Evolutionary conservation across 2,797 vertebrate species (phyloP).

Genomic region (Nothura maculosa): DNA sequence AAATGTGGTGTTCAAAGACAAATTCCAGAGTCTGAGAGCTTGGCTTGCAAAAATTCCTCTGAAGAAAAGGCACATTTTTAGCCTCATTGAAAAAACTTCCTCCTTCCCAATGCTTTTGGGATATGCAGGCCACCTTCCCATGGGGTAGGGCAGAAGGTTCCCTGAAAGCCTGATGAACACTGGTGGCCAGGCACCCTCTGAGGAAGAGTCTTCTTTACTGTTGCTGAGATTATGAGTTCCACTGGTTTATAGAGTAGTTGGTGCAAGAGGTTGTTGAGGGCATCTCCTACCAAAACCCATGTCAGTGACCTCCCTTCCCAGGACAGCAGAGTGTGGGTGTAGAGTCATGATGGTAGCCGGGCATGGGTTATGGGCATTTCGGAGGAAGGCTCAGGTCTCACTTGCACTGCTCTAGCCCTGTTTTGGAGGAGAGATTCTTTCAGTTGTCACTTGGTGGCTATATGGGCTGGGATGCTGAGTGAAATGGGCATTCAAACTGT

Average conservation of each 20-base stretch:
- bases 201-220: not conserved
- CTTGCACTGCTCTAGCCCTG: too few relatives aligned
- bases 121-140: not conserved
- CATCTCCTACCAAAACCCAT: too few relatives aligned
- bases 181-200: not conserved
- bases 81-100: slow-evolving; percentile 3
- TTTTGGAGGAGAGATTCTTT: too few relatives aligned
- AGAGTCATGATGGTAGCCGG: too few relatives aligned
- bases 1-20: slow-evolving; percentile 51
- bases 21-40: slow-evolving; percentile 17
- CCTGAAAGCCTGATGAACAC: not conserved
- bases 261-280: not conserved
- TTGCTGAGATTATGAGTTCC: not conserved
- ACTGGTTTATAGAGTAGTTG: not conserved
- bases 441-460: too few relatives aligned
- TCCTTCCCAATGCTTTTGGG: slow-evolving; percentile 6
- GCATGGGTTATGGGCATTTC: too few relatives aligned
- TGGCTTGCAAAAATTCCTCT: slow-evolving; percentile 5
- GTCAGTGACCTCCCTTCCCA: too few relatives aligned
- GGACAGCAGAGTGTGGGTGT: too few relatives aligned
- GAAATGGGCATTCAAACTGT: not conserved
- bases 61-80: slow-evolving; percentile 4
- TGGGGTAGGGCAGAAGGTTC: not conserved
- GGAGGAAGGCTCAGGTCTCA: too few relatives aligned
- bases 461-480: not conserved